A percentile compares a stretch with the other conserved stretches of the same genome.
Evolutionary conservation across 2,113 vertebrate genomes (phyloP).

Genomic region (Zeus faber): DNA sequence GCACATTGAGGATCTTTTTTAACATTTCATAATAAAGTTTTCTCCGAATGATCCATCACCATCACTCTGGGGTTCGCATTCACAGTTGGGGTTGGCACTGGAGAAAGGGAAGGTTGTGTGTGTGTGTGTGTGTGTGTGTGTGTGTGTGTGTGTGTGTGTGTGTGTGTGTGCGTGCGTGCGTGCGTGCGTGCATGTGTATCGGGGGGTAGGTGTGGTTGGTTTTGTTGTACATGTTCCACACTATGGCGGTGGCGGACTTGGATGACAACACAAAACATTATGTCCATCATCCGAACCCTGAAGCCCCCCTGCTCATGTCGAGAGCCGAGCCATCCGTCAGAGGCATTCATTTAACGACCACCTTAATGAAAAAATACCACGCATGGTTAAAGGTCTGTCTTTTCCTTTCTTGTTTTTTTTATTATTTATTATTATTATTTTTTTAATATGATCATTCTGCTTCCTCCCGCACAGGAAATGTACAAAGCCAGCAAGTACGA

Average conservation of each 20-base stretch:
- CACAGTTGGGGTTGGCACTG: too few species aligned
- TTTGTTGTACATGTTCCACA: too few species aligned
- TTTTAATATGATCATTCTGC: too few species aligned
- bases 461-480: conserved; percentile 76
- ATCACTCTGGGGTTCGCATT: conserved; percentile 10
- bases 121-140: too few species aligned
- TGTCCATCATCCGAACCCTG: conserved; percentile 20
- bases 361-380: conserved; percentile 57
- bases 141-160: too few species aligned
- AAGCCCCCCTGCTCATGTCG: conserved; percentile 22
- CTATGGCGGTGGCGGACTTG: background rate
- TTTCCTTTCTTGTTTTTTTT: conserved; percentile 10
- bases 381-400: conserved; percentile 51
- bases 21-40: too few species aligned
- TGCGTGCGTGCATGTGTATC: too few species aligned
- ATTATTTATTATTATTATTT: too few species aligned
- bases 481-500: conserved; percentile 91
- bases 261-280: conserved; percentile 52
- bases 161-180: too few species aligned
- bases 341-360: conserved; percentile 48
- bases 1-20: too few species aligned
- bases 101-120: conserved; percentile 11
- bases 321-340: conserved; percentile 55
- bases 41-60: conserved; percentile 45
- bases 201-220: too few species aligned